A percentile compares a stretch with the other conserved stretches of the same genome.
Evolutionary conservation across 2,888 invertebrate species (phyloP).

Genomic region (Drosophila subquinaria): DNA sequence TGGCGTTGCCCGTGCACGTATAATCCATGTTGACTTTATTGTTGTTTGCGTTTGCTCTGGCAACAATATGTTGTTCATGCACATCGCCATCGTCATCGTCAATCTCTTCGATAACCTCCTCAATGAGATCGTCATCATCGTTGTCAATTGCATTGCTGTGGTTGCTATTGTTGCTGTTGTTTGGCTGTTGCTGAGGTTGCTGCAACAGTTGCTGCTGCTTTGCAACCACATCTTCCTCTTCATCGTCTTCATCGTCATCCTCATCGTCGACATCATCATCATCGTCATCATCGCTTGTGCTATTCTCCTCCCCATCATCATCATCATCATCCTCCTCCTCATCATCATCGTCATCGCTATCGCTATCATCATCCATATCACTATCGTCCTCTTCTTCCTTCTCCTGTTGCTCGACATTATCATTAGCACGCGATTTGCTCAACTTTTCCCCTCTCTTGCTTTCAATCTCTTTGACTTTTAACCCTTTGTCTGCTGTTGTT

Average conservation of each 20-base stretch:
- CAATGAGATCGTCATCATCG: conserved; percentile 50
- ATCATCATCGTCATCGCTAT: conserved; percentile 40
- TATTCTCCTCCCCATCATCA: conserved; percentile 54
- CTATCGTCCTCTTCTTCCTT: conserved; percentile 54
- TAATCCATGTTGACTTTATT: conserved; percentile 27
- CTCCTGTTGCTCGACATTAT: conserved; percentile 41
- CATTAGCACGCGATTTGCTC: conserved; percentile 48
- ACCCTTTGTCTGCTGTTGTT: not conserved
- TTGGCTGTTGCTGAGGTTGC: conserved; percentile 13
- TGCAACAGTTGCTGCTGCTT: conserved; percentile 29
- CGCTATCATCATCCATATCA: conserved; percentile 52
- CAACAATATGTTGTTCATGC: conserved; percentile 58
- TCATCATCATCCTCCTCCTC: conserved; percentile 54
- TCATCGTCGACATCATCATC: conserved; percentile 47
- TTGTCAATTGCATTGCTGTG: conserved; percentile 21
- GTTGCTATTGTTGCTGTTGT: conserved; percentile 21
- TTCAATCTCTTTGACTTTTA: conserved; percentile 1
- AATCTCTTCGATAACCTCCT: conserved; percentile 65
- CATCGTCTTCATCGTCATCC: conserved; percentile 39
- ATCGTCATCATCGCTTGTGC: conserved; percentile 33
- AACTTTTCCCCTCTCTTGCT: conserved; percentile 19
- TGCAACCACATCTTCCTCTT: conserved; percentile 30
- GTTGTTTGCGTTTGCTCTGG: conserved; percentile 24
- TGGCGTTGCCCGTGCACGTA: conserved; percentile 9
- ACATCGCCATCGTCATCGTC: conserved; percentile 51